Conservation (phyloP, 2,113 vertebrate genomes). For the Phylloscopus trochiloides region DNA sequence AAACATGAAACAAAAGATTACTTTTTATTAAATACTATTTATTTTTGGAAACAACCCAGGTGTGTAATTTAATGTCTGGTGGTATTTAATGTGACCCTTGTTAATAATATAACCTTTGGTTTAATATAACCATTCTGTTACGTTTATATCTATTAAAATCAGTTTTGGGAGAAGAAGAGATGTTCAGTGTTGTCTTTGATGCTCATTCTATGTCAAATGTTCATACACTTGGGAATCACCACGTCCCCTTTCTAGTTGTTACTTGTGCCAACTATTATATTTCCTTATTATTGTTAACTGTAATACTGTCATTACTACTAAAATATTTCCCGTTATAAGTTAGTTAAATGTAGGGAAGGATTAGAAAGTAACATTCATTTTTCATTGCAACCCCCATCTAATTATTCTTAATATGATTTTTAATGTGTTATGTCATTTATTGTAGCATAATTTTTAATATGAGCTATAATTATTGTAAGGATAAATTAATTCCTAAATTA, state of each 20-base stretch:
- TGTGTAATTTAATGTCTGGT: not conserved
- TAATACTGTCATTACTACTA: not conserved
- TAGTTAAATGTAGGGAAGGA: not conserved
- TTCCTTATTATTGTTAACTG: not conserved
- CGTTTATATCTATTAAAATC: not conserved
- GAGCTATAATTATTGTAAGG: not conserved
- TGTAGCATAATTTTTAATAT: not conserved
- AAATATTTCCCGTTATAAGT: not conserved
- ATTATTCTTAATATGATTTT: not conserved
- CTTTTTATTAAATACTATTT: not conserved
- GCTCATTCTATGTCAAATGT: not conserved
- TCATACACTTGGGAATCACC: not conserved
- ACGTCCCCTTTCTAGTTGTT: not conserved
- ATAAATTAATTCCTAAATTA: not conserved
- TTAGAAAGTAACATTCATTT: not conserved
- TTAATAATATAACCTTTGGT: not conserved
- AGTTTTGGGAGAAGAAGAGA: not conserved
- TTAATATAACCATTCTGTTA: not conserved
- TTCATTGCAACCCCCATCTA: not conserved
- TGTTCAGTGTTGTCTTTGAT: not conserved
- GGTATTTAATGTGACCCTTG: not conserved
- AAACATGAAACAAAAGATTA: not conserved
- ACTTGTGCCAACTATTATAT: not conserved
- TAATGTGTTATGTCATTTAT: not conserved
- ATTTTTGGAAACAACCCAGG: not conserved